A percentile compares a stretch with the other conserved stretches of the same genome.
Evolutionary conservation across 2,113 vertebrate species (phyloP).

Genomic region (Circaetus gallicus): DNA sequence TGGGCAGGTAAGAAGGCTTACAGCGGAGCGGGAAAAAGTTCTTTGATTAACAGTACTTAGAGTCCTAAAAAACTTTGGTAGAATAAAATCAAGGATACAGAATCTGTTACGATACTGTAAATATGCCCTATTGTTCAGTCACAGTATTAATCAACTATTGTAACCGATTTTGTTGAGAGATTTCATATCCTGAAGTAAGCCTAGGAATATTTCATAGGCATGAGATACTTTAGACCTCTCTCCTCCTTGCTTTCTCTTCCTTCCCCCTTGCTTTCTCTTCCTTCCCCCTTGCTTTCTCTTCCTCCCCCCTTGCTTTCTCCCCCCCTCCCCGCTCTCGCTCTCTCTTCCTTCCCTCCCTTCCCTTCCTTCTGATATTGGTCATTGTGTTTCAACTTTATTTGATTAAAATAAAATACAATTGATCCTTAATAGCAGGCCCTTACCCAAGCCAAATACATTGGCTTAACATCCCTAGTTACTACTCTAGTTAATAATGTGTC

Average conservation of each 20-base stretch:
- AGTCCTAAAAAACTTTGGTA: neutral
- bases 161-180: neutral
- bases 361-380: neutral
- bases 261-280: neutral
- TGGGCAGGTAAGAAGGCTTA: constrained; percentile 11
- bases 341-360: neutral
- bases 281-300: neutral
- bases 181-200: neutral
- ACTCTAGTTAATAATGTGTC: neutral
- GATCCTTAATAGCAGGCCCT: neutral
- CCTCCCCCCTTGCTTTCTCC: neutral
- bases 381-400: neutral
- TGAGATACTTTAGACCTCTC: neutral
- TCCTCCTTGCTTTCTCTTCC: neutral
- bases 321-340: neutral
- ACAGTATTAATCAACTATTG: neutral
- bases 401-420: neutral
- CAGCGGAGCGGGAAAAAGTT: neutral
- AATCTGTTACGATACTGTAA: neutral
- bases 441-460: neutral
- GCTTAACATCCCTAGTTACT: neutral
- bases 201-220: neutral
- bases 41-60: neutral
- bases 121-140: neutral
- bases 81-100: neutral